Percentiles rank a stretch among this genome's conserved stretches.
phyloP scores from a whole-genome alignment of 2,113 vertebrate species.

The Empidonax traillii region DNA sequence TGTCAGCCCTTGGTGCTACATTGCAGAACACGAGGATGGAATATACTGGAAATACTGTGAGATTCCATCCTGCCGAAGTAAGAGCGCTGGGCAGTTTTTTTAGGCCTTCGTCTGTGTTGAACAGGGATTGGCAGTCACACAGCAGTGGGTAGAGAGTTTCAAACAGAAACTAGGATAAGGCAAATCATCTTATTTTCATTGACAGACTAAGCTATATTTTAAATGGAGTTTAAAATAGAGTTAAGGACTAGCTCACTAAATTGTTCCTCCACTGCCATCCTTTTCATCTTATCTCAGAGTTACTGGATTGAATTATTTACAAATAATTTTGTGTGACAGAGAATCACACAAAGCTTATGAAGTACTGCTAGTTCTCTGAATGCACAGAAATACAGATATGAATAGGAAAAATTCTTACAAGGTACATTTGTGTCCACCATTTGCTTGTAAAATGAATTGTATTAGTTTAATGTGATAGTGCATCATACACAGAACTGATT shows the following conservation, averaged over 20 bases:
- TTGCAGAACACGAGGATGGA: constrained; percentile 90
- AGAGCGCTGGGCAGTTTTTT: constrained; percentile 31
- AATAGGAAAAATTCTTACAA: not conserved
- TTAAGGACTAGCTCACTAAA: not conserved
- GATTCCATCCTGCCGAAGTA: constrained; percentile 92
- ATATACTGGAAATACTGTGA: constrained; percentile 97
- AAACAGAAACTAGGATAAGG: not conserved
- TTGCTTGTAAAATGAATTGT: not conserved
- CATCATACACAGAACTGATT: not conserved
- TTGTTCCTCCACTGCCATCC: not conserved
- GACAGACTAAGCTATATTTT: not conserved
- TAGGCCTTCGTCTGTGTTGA: not conserved
- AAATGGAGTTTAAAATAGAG: not conserved
- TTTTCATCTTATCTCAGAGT: not conserved
- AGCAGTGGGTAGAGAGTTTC: not conserved
- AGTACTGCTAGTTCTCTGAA: not conserved
- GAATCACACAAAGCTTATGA: not conserved
- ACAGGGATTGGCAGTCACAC: not conserved
- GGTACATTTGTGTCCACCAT: not conserved
- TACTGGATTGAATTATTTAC: not conserved
- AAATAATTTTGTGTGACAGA: not conserved
- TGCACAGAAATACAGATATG: not conserved
- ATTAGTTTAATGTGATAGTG: not conserved
- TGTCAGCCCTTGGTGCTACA: constrained; percentile 96
- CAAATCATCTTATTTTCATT: not conserved